Base-by-base conservation (phyloP, 23 tunicate genomes). In the Trididemnum clinides region DNA sequence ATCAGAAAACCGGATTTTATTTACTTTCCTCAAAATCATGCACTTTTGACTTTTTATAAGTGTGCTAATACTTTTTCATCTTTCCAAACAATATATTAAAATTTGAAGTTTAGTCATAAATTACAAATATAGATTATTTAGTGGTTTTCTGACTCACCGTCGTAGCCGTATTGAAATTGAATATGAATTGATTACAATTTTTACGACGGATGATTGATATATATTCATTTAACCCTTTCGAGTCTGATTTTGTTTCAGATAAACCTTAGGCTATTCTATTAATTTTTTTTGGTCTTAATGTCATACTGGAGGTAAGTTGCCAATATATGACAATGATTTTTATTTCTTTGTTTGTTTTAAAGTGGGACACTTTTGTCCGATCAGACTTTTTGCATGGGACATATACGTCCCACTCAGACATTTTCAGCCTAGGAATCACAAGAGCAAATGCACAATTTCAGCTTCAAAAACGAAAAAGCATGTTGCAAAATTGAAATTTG, bases 361-460 rank as follows among this genome's bases (percentile, higher is more conserved):
- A 29, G 75, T 73, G 80, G 57, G 57, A 73, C 80, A 73, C 28
- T 73, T 19, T 38, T 73, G 80, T 73, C 57, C 80, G 57, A 73
- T 39, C 57, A 73, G 57, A 37, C 80, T 73, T 73, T 73, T 73
- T 73, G 57, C 54, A 37, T 39, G 80, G 80, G 80, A 73, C 80
- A 73, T 21, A 21, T 20, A 39, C 31, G 80, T 73, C 80, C 80
- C 80, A 36, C 75, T 66, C 66, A 59, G 66, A 69, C 75, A 69
- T 30, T 69, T 33, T 69, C 38, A 30, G 38, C 36, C n/a, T 30
- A 7, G 38, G 38, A 29, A 69, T 29, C 75, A 33, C 36, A 69
- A 59, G 66, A 59, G 66, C 66, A 59, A 59, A 59, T 59, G 66
- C 66, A 69, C 75, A 69, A 33, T 69, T 33, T 69, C 38, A 30